Conservation (phyloP, 1,140 invertebrate genomes). For the Orius insidiosus region DNA sequence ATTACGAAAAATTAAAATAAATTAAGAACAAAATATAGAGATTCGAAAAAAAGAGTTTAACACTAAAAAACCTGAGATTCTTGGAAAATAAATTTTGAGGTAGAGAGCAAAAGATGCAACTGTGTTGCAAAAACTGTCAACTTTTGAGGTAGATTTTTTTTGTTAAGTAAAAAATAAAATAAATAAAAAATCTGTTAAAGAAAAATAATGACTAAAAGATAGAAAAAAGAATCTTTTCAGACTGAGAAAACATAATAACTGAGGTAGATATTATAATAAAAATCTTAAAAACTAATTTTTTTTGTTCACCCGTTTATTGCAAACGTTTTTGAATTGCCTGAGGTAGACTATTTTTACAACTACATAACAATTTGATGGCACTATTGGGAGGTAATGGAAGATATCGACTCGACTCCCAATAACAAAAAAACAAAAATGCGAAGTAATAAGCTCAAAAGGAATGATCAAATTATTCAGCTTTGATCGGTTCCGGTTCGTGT, state of each 20-base stretch:
- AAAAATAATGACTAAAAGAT: background rate
- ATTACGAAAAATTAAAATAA: too few relatives aligned
- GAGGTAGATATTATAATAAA: background rate
- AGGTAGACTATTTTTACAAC: too few relatives aligned
- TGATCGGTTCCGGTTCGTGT: constrained; percentile 22
- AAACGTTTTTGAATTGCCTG: background rate
- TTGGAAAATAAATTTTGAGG: too few relatives aligned
- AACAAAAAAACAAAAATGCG: background rate
- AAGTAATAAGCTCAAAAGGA: background rate
- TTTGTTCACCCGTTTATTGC: constrained; percentile 1
- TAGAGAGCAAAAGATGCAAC: too few relatives aligned
- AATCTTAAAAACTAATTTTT: constrained; percentile 1
- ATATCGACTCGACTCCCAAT: background rate
- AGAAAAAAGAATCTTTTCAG: background rate
- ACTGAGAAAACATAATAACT: background rate
- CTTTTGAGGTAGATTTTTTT: background rate
- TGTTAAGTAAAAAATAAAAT: background rate
- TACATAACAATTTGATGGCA: background rate
- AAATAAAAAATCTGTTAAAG: constrained; percentile 1
- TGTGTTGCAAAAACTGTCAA: background rate
- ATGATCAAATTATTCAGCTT: constrained; percentile 20
- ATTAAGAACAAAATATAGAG: too few relatives aligned
- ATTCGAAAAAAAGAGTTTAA: too few relatives aligned
- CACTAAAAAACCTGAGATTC: too few relatives aligned
- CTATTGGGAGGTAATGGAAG: background rate